phyloP scores from a whole-genome alignment of 2,113 vertebrate species.

The Cyanocitta stelleri region DNA sequence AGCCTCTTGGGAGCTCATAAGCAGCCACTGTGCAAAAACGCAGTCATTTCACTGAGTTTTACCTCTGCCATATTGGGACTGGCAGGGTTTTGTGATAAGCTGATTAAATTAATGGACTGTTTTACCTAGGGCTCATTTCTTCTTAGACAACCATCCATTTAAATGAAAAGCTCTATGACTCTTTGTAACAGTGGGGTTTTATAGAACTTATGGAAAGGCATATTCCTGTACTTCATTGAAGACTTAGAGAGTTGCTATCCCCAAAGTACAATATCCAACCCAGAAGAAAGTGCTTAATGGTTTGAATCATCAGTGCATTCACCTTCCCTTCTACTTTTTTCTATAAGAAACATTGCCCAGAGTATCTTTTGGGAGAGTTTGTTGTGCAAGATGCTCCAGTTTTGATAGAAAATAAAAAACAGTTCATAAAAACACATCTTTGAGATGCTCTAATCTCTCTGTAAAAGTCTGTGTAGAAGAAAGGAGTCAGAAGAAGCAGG shows the following conservation, averaged over 20 bases:
- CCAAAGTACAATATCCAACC: background rate
- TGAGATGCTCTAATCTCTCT: background rate
- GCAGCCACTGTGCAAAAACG: background rate
- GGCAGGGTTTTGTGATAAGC: background rate
- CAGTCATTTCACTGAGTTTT: background rate
- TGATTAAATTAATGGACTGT: constrained; percentile 17
- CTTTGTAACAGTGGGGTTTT: background rate
- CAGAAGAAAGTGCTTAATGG: background rate
- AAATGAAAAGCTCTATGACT: background rate
- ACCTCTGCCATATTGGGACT: background rate
- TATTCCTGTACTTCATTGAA: background rate
- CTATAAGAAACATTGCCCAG: background rate
- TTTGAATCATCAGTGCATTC: background rate
- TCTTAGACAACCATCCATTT: background rate
- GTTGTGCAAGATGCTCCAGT: background rate
- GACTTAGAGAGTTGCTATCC: background rate
- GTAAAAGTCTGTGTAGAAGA: background rate
- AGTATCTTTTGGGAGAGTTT: background rate
- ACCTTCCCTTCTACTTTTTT: background rate
- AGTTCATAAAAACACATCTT: background rate
- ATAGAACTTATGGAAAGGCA: background rate
- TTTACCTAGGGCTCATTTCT: constrained; percentile 12
- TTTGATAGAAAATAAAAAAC: background rate
- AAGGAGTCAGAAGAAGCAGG: background rate
- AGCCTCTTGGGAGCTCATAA: background rate